Conservation (phyloP, 2,888 invertebrate species). For the Tipula vernalis region DNA sequence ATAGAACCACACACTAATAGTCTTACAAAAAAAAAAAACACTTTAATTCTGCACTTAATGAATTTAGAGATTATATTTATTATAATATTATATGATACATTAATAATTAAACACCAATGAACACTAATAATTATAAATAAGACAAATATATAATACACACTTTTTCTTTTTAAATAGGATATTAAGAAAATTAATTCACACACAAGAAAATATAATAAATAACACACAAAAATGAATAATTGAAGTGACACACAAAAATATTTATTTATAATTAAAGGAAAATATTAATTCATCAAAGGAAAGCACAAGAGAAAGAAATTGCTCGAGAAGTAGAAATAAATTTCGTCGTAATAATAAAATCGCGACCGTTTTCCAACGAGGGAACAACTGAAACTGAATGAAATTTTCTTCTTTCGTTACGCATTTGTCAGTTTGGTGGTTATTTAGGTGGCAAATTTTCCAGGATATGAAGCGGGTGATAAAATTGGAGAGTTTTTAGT, state of each 20-base stretch:
- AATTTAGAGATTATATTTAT: neutral
- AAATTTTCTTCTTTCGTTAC: neutral
- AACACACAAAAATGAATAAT: neutral
- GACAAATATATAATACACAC: neutral
- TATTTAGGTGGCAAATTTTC: neutral
- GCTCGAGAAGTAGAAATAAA: neutral
- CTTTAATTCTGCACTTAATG: neutral
- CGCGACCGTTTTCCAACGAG: neutral
- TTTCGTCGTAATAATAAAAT: neutral
- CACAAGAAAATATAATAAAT: neutral
- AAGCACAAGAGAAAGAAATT: neutral
- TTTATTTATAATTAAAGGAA: neutral
- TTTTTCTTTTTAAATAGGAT: neutral
- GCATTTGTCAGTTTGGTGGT: neutral
- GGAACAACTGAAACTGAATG: neutral
- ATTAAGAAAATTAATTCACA: neutral
- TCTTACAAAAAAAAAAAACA: neutral
- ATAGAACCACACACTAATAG: neutral
- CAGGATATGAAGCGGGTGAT: neutral
- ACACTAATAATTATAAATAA: neutral
- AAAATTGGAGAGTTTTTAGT: neutral
- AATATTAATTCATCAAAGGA: neutral
- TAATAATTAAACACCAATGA: neutral
- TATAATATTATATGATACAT: neutral
- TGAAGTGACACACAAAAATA: neutral